Conservation (phyloP, 2,888 invertebrate species). For the Caenorhabditis sp. region DNA sequence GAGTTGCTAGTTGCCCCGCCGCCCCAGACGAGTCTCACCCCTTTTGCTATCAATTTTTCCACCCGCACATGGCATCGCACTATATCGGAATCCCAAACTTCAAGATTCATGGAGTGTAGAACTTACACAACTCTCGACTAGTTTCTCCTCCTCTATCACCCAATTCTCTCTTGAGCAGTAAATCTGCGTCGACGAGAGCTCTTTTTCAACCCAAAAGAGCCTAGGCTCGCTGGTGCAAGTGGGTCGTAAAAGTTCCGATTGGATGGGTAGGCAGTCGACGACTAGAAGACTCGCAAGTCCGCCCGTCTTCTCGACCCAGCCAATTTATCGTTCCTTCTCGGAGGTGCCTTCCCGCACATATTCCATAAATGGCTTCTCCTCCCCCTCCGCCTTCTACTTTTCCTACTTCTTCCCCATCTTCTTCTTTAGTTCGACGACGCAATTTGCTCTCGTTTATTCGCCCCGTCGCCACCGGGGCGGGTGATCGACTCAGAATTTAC, state of each 20-base stretch:
- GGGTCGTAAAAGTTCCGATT: slow-evolving; percentile 56
- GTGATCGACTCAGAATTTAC: slow-evolving; percentile 14
- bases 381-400: background rate
- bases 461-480: background rate
- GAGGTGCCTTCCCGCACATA: slow-evolving; percentile 1
- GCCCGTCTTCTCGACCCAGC: background rate
- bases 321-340: slow-evolving; percentile 26
- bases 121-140: no score
- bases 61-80: background rate
- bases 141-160: background rate
- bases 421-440: background rate
- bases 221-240: slow-evolving; percentile 29
- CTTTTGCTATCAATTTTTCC: slow-evolving; percentile 24
- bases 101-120: no score
- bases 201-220: slow-evolving; percentile 16
- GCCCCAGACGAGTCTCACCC: slow-evolving; percentile 20
- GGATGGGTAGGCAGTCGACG: slow-evolving; percentile 30
- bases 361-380: slow-evolving; percentile 24
- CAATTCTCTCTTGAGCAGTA: background rate
- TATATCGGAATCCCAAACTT: no score
- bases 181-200: background rate
- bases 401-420: slow-evolving; percentile 3
- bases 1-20: slow-evolving; percentile 58
- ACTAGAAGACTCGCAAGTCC: no score
- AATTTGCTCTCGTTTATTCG: slow-evolving; percentile 18